Evolutionary conservation across 1,140 invertebrate species (phyloP).

Genomic region (Proctacanthus coquilletti): DNA sequence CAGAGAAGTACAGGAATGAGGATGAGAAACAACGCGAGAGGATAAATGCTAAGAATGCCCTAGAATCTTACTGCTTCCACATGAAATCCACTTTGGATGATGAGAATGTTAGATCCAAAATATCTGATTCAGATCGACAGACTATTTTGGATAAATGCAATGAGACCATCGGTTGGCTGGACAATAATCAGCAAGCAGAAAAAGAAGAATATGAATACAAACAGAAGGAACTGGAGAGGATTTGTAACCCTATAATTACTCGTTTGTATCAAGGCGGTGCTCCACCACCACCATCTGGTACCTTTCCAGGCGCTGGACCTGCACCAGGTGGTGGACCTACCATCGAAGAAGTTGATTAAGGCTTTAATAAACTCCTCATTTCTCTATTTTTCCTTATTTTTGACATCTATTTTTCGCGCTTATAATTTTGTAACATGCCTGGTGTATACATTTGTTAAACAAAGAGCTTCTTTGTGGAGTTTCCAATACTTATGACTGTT

Average conservation of each 20-base stretch:
- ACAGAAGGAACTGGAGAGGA: slow-evolving; percentile 67
- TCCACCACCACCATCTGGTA: slow-evolving; percentile 29
- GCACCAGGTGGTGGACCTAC: slow-evolving; percentile 58
- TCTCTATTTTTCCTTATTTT: no score
- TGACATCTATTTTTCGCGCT: no score
- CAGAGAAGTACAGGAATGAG: slow-evolving; percentile 80
- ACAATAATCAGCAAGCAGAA: slow-evolving; percentile 81
- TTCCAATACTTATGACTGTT: background rate
- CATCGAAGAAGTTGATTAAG: slow-evolving; percentile 90
- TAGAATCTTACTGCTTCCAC: slow-evolving; percentile 94
- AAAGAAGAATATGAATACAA: slow-evolving; percentile 88
- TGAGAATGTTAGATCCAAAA: slow-evolving; percentile 78
- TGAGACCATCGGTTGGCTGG: slow-evolving; percentile 86
- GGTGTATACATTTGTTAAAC: background rate
- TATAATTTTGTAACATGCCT: no score
- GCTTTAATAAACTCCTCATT: background rate
- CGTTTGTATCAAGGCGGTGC: slow-evolving; percentile 62
- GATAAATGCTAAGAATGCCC: slow-evolving; percentile 75
- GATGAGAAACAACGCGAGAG: slow-evolving; percentile 80
- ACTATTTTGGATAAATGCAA: slow-evolving; percentile 77
- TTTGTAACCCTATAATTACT: slow-evolving; percentile 76
- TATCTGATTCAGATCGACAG: slow-evolving; percentile 69
- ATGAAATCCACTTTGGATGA: slow-evolving; percentile 85
- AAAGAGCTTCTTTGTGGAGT: background rate
- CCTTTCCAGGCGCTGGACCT: slow-evolving; percentile 32